phyloP scores from a whole-genome alignment of 2,113 vertebrate species.

The Dipodomys spectabilis region DNA sequence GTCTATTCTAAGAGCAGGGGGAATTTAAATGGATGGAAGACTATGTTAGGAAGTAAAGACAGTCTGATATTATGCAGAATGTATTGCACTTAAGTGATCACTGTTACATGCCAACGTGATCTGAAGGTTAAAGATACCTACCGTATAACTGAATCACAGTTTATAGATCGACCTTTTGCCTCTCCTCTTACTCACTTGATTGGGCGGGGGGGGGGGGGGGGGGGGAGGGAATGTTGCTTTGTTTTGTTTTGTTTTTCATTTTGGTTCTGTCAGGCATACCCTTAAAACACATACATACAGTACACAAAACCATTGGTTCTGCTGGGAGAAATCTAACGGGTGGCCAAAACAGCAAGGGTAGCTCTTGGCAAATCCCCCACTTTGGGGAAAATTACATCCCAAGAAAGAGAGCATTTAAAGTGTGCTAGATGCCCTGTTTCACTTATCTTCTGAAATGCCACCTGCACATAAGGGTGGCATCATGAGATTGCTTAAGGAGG shows the following conservation, averaged over 20 bases:
- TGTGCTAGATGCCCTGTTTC: not conserved
- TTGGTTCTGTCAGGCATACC: not conserved
- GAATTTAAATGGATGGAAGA: not conserved
- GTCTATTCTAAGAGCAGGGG: not conserved
- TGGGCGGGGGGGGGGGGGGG: not conserved
- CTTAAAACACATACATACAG: not conserved
- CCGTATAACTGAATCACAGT: not conserved
- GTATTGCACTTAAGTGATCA: not conserved
- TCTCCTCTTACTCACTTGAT: not conserved
- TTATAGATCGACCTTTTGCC: not conserved
- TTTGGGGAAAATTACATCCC: not conserved
- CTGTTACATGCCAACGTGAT: too few relatives aligned
- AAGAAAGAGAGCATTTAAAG: not conserved
- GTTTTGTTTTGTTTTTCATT: not conserved
- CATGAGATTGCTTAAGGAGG: not conserved
- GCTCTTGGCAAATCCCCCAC: not conserved
- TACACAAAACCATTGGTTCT: not conserved
- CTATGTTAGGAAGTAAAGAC: not conserved
- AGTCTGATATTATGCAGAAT: not conserved
- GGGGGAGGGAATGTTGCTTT: not conserved
- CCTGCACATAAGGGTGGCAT: not conserved
- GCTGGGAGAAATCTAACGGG: not conserved
- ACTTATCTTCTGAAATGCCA: not conserved
- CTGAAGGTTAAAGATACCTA: not conserved
- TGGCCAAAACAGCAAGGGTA: not conserved